Evolutionary conservation across 2,113 vertebrate species (phyloP).

Genomic region (Periophthalmodon schlosseri): DNA sequence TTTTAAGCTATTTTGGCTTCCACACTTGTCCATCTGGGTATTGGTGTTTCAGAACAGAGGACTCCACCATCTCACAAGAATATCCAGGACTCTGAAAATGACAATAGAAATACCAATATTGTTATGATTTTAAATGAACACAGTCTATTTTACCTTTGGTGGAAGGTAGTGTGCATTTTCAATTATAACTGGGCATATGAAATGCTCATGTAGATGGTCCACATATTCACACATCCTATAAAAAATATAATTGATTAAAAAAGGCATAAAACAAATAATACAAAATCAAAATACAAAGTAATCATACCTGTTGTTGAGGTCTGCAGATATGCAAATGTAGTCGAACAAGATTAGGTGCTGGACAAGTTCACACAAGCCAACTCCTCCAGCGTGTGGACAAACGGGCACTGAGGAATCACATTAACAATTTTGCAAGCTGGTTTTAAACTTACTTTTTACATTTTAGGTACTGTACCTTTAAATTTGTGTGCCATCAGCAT

Average conservation of each 20-base stretch:
- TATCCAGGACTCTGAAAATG: conserved; percentile 80
- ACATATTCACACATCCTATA: conserved; percentile 88
- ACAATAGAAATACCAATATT: neutral
- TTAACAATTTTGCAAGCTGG: too few species aligned
- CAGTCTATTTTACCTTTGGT: conserved; percentile 71
- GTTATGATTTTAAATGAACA: neutral
- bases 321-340: conserved; percentile 77
- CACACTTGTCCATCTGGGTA: conserved; percentile 83
- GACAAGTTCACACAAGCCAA: conserved; percentile 84
- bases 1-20: conserved; percentile 48
- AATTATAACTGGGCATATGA: conserved; percentile 80
- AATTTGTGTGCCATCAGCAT: conserved; percentile 86
- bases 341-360: conserved; percentile 83
- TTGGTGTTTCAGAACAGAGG: conserved; percentile 76
- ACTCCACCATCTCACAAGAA: conserved; percentile 85
- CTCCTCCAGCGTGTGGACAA: conserved; percentile 84
- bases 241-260: neutral
- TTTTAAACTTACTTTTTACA: neutral
- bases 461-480: conserved; percentile 60
- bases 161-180: conserved; percentile 79
- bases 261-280: neutral
- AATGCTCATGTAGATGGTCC: conserved; percentile 79
- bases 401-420: conserved; percentile 73
- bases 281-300: neutral
- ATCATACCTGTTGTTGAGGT: conserved; percentile 69